Evolutionary conservation across 2,888 invertebrate genomes (phyloP), one percentile per base, ranked within the genome.

Genomic region (Pantelozetes paolii): DNA sequence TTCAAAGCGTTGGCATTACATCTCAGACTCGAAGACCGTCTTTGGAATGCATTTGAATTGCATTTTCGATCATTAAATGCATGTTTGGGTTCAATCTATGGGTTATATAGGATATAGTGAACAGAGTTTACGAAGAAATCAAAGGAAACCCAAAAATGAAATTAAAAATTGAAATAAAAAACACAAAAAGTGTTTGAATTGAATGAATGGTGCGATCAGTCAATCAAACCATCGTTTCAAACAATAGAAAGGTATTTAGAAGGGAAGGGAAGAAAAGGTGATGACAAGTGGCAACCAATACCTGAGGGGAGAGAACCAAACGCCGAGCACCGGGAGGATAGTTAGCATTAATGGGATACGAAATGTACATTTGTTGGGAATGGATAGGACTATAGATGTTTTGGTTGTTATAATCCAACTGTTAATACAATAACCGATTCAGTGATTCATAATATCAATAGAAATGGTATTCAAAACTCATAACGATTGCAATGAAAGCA

Each of bases 271-370:
- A 26, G 23, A 20, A 26, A 6, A 15, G 15, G 15, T 13, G 11
- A 45, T 36, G 6, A 36, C 28, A 64, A 64, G 40, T 3, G 40
- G 9, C 2, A 32, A 36, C 64, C 64, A 40, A 64, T 64, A 64
- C 64, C 64, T 64, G 28, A 36, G 64, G 36, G 15, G 48, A 48
- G 32, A 64, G 1, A 64, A 64, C 64, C 64, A 64, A n/a, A 64
- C 36, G 64, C 64, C 64, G 36, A 5, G 30, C 28, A 59, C 59
- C 18, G 59, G 64, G 40, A 64, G 32, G 18, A 64, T 40, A 64
- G 64, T 64, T 64, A 64, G 64, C 28, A 59, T 59, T 30, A 15
- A 59, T 59, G 18, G 59, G 59, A 59, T 59, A 59, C 20, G 59
- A 59, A 30, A 59, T 18, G 20, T 59, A 59, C 20, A 59, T 59